Evolutionary conservation across 2,797 vertebrate species (phyloP), one percentile per base, ranked within the genome.

Genomic region (Helostoma temminkii): DNA sequence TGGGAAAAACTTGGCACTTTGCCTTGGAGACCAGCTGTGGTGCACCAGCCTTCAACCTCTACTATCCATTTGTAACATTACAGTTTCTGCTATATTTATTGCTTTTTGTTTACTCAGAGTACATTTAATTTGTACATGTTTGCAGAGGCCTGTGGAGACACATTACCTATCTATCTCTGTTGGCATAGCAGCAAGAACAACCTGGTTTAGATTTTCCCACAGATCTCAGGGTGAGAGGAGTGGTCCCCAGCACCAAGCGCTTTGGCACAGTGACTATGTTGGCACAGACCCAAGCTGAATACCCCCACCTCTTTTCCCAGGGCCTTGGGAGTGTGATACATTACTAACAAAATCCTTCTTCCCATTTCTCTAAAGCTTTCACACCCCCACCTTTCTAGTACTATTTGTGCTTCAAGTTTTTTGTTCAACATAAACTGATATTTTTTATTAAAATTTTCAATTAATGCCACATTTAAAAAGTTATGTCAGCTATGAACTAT

Each of bases 321-420:
- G 91, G 83, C 65, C 86, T 80, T 90, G 87, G 76, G 87, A 90
- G 88, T 87, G 82, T 88, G 89, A 91, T 91, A 90, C 90, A 92
- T 91, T 89, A 90, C 92, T 74, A 84, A 90, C 88, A 92, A 81
- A 92, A 93, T 90, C 89, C 90, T 84, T 90, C 89, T 94, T 94
- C 93, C 92, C 92, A 93, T 92, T 89, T 86, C 89, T 90, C 87
- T 82, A 86, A 88, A 88, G 88, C 79, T 50, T 89, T 87, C 88
- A 82, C 85, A 85, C 83, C 83, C 73, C 41, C 45, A 66, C 71
- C 73, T 75, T 73, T 66, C 81, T 74, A 34, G 50, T 6, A 30
- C 21, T 25, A 59, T 15, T n/a, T 16, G 1, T 18, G 3, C 49
- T 2, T 39, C 3, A 49, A 55, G 18, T 21, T 47, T 60, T 39